A percentile compares a stretch with the other conserved stretches of the same genome.
phyloP scores from a whole-genome alignment of 2,888 invertebrate species.

The Drosophila antonietae region DNA sequence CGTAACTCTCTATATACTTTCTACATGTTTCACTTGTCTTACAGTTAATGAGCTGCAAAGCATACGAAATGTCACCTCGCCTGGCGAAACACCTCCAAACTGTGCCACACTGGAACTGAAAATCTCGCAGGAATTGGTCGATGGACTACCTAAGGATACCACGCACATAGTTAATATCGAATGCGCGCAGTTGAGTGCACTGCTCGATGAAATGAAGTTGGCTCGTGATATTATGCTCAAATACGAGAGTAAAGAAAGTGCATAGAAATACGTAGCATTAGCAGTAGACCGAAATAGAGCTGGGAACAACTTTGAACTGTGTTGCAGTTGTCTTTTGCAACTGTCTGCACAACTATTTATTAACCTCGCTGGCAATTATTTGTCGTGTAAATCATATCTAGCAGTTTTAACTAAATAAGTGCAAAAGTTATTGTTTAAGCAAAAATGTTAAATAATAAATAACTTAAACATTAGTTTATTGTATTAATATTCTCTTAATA shows the following conservation, averaged over 20 bases:
- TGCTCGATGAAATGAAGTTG: constrained; percentile 82
- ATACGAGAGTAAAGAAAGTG: constrained; percentile 68
- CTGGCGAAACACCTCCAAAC: constrained; percentile 71
- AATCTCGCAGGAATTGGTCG: constrained; percentile 81
- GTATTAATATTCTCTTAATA: not conserved
- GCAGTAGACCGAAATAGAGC: not conserved
- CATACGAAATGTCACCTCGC: constrained; percentile 68
- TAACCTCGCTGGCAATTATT: constrained; percentile 4
- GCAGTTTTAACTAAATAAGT: not conserved
- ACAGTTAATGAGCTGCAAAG: constrained; percentile 83
- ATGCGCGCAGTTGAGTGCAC: constrained; percentile 76
- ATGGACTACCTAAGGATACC: constrained; percentile 79
- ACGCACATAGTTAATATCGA: constrained; percentile 82
- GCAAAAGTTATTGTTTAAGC: not conserved
- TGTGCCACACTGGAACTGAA: constrained; percentile 82
- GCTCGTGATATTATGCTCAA: constrained; percentile 81
- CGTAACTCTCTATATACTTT: not conserved
- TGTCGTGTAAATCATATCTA: not conserved
- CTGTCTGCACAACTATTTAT: not conserved
- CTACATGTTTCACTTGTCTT: constrained; percentile 7
- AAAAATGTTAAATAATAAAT: not conserved
- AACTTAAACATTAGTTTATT: not conserved
- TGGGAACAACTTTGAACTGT: not conserved
- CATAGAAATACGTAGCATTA: constrained; percentile 12
- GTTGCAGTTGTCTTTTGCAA: not conserved